Conservation (phyloP, 2,888 invertebrate species). For the Pterostichus niger region DNA sequence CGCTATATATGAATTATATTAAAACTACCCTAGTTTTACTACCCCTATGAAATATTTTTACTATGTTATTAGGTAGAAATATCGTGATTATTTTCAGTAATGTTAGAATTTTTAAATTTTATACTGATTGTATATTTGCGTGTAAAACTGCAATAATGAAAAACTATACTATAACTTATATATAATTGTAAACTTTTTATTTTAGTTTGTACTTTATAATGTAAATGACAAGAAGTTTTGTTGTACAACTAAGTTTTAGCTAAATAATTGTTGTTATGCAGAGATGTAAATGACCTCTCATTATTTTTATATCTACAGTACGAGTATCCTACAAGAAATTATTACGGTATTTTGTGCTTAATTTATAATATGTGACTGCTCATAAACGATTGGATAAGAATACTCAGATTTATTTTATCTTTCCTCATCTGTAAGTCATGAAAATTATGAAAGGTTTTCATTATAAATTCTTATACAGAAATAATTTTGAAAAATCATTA, state of each 20-base stretch:
- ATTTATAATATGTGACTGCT: too few relatives aligned
- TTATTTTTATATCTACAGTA: too few relatives aligned
- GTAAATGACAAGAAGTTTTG: slow-evolving; percentile 28
- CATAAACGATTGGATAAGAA: too few relatives aligned
- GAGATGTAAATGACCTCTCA: slow-evolving; percentile 15
- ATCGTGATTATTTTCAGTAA: slow-evolving; percentile 41
- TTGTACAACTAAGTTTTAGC: slow-evolving; percentile 12
- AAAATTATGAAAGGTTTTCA: too few relatives aligned
- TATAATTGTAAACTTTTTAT: slow-evolving; percentile 29
- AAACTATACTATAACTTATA: background rate
- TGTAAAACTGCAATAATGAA: slow-evolving; percentile 13
- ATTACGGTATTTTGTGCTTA: too few relatives aligned
- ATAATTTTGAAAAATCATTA: too few relatives aligned
- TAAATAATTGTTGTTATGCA: background rate
- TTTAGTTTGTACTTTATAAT: slow-evolving; percentile 16
- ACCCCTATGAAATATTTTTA: slow-evolving; percentile 46
- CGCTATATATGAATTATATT: slow-evolving; percentile 55
- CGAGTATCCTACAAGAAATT: too few relatives aligned
- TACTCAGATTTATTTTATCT: too few relatives aligned
- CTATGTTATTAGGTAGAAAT: slow-evolving; percentile 20
- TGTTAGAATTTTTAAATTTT: slow-evolving; percentile 48
- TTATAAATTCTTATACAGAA: too few relatives aligned
- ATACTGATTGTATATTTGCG: slow-evolving; percentile 23
- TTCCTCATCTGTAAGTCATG: too few relatives aligned
- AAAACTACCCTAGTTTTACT: slow-evolving; percentile 15